Evolutionary conservation across 2,113 vertebrate genomes (phyloP).

Genomic region (Peucedramus taeniatus): DNA sequence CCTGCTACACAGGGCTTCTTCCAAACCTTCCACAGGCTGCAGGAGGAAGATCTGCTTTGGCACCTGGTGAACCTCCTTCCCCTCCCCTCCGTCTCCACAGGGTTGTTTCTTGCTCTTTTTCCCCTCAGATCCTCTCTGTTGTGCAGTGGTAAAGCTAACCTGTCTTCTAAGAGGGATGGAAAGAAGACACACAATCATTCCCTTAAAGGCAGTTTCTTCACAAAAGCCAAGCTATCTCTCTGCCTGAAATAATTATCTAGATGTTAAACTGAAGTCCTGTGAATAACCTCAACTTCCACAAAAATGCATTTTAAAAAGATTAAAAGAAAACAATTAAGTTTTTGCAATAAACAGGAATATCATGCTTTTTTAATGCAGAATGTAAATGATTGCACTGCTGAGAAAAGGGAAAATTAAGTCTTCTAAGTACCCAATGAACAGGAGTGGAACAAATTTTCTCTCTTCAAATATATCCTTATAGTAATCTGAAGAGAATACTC

Average conservation of each 20-base stretch:
- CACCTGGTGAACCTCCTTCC: neutral
- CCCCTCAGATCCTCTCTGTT: neutral
- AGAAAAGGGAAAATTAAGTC: constrained; percentile 55
- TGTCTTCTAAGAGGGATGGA: neutral
- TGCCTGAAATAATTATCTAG: neutral
- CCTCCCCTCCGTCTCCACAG: neutral
- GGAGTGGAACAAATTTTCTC: constrained; percentile 48
- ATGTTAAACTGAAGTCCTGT: neutral
- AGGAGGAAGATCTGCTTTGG: neutral
- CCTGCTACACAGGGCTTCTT: neutral
- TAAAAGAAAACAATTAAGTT: neutral
- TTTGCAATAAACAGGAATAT: constrained; percentile 36
- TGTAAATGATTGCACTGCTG: constrained; percentile 51
- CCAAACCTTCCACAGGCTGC: neutral
- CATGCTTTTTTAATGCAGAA: constrained; percentile 43
- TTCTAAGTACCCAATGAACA: constrained; percentile 44
- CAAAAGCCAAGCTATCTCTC: neutral
- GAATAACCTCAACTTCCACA: constrained; percentile 10
- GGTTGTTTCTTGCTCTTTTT: neutral
- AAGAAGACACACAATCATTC: neutral
- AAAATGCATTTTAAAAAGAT: neutral
- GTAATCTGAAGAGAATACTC: constrained; percentile 61
- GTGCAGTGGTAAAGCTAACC: neutral
- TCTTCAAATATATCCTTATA: constrained; percentile 58
- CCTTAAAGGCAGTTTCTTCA: neutral